Evolutionary conservation across 2,888 invertebrate species (phyloP), one percentile per base, ranked within the genome.

Genomic region (Eilema depressum): DNA sequence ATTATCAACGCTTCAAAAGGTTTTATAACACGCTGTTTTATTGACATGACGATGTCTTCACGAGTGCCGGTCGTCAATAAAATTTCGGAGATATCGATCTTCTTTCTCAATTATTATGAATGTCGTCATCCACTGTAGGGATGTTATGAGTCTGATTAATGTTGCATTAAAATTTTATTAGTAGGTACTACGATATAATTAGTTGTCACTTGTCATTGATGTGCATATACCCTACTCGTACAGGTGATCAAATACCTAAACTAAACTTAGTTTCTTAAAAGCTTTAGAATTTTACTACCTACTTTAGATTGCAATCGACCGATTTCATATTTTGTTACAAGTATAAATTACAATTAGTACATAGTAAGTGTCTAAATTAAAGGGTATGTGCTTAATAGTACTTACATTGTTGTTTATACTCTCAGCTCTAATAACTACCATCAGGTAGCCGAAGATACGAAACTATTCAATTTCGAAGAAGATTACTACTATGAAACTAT

Each of bases 1-100:
- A 86, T 88, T 65, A 88, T 88, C 86, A 88, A 84, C 73, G 76
- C 79, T 86, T 88, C 84, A 88, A 85, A 85, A 81, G 81, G 83
- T 83, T 83, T 85, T 83, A 86, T 85, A 85, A 85, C 79, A 83
- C 83, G 78, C 76, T 74, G 76, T 64, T 82, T 83, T 84, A 84
- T 80, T 81, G 81, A 78, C 76, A 77, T 77, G 82, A 77, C 81
- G 83, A 83, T 76, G 76, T 75, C 80, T 76, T 83, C 78, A 83
- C 81, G 73, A 75, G 68, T 67, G 81, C 76, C 70, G 79, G 75
- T 79, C 76, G 80, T 81, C 77, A 83, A 80, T 84, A 78, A 82
- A 76, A 78, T 67, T 75, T 74, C 62, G 63, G 62, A 74, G 82
- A 82, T 80, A 82, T 78, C 82, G 75, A 82, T 83, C 82, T 75